phyloP scores from a whole-genome alignment of 2,797 vertebrate genomes.

The Hypotaenidia okinawae region DNA sequence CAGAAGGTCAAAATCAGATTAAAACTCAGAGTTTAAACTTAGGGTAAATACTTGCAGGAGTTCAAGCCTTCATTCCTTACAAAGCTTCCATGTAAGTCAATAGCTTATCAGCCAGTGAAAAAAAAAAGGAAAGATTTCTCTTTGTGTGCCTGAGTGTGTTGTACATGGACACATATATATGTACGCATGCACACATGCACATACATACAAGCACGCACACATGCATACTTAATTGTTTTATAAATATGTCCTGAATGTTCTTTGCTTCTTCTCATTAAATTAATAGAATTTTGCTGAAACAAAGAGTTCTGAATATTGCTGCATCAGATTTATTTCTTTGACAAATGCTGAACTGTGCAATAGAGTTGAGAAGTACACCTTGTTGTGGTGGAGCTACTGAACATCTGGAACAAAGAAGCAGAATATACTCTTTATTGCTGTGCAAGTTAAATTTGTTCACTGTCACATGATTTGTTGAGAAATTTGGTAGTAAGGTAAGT shows the following conservation, averaged over 20 bases:
- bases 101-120: not conserved
- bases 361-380: not conserved
- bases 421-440: not conserved
- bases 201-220: no score
- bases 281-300: not conserved
- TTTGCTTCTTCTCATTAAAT: not conserved
- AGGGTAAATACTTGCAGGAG: not conserved
- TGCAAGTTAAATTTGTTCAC: not conserved
- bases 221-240: not conserved
- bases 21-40: not conserved
- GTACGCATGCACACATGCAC: not conserved
- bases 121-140: not conserved
- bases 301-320: not conserved
- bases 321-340: not conserved
- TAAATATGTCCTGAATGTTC: not conserved
- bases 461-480: not conserved
- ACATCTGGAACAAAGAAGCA: not conserved
- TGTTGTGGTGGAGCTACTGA: not conserved
- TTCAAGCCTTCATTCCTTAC: not conserved
- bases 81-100: not conserved
- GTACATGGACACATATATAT: not conserved
- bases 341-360: not conserved
- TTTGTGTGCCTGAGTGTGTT: not conserved
- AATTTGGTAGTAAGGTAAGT: not conserved
- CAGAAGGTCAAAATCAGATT: not conserved